Base-by-base conservation (phyloP, 53 echinoderm and acorn worm species). In the Crossaster papposus region DNA sequence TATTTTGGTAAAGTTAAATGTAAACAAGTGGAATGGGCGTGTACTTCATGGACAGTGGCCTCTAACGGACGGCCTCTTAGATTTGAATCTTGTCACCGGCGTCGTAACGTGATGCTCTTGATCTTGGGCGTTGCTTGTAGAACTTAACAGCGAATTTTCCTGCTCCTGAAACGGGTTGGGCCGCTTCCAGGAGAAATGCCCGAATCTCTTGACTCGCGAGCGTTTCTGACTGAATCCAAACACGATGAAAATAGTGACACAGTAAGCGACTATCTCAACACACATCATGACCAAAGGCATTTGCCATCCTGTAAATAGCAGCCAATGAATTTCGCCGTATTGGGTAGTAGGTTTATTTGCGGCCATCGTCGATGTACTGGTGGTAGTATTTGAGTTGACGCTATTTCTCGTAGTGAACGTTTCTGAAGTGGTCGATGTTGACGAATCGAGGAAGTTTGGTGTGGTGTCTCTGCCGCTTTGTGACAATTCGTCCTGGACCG, bases 141-240 rank as follows among this genome's bases (percentile, higher is more conserved):
- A 2, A 2, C 5, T 34, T 5, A 18, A 33, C 35, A 3, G 2
- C 22, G 14, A 32, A 17, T 33, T 36, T 3, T 74, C 75, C 34
- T 20, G 71, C 13, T 10, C 30, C 54, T 31, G 54, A n/a, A 37
- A 62, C 38, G 87, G 87, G 7, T 75, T 82, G 13, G 82, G 90
- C 3, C 90, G 62, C 32, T 90, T 90, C 90, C 90, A 90, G 3
- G 90, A 90, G 74, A 90, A 90, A 31, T 82, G 82, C 2, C 90
- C 90, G 18, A 83, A 90, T 30, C 90, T 75, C 44, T 90, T 90
- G 23, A 65, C 83, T 14, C 73, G 32, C 11, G 90, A 82, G 31
- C 90, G 51, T 30, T 77, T 82, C 38, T 83, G 64, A 34, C 76
- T 36, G 29, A 90, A 76, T 26, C 90, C 90, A 31, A 90, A 90